Base-by-base conservation (phyloP, 2,113 vertebrate genomes). In the Pampusana beccarii region DNA sequence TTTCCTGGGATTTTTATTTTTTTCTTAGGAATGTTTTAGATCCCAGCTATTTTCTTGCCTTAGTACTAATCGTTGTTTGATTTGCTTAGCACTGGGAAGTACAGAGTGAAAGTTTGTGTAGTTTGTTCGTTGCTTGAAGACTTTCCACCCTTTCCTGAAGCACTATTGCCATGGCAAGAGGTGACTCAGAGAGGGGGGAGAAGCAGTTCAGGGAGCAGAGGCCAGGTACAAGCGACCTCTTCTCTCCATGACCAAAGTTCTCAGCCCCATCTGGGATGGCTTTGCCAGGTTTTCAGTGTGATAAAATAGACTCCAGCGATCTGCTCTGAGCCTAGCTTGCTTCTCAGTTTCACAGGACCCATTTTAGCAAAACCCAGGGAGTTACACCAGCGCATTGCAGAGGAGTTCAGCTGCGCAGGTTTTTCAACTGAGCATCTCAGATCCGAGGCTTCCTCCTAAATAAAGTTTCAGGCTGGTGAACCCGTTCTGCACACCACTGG, bases 361-460 rank as follows among this genome's bases (percentile, higher is more conserved):
- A 1, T 14, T 23, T 42, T 2, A 26, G 15, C 31, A 33, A 38
- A 56, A 6, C 21, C 11, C 29, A 4, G 36, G 5, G 28, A 13
- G 17, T 16, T 7, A 24, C 24, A 19, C 6, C 38, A 8, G 42
- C 3, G 1, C 1, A 0, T 1, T 4, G n/a, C 36, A 13, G 38
- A 13, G 48, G 13, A 1, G 2, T 13, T 34, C 53, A 9, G 3
- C 26, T 2, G 4, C 2, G 11, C 0, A 1, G 8, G 24, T 4
- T 20, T 64, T 65, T 26, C 66, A 57, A 2, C 21, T 1, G 58
- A 50, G 42, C 44, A 5, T 10, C 57, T 81, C 42, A 2, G 28
- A 28, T 10, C 38, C 18, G 38, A 8, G 57, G 26, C 24, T 69
- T 42, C 38, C 26, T 18, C 9, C 2, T 0, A 8, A 10, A 28